Base-by-base conservation (phyloP, 2,888 invertebrate species). In the Automeris io region DNA sequence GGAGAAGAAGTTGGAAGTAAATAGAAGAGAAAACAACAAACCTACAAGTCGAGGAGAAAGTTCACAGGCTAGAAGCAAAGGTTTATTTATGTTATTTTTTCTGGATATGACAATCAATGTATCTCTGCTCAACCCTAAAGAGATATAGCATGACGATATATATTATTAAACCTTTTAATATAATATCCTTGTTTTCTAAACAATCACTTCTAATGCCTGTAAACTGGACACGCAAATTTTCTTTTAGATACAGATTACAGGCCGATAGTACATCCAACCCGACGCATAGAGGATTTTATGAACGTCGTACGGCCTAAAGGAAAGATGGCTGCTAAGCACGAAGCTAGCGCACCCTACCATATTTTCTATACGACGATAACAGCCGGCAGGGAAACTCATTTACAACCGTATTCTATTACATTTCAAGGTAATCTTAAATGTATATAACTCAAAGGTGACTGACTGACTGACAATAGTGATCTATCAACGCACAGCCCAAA, bases 311-410 rank as follows among this genome's bases (percentile, higher is more conserved):
- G 82, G 0, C 90, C 90, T 0, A 85, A 82, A 37, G 90, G 90
- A 21, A 77, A 88, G 33, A 92, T 93, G 89, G 88, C 89, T 0
- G 77, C 86, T 8, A 93, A 93, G 61, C 87, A 93, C 55, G 85
- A 89, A 12, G 83, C 88, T 0, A 89, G 91, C 6, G 90, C 90
- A 0, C 95, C 95, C 0, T 95, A 92, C 51, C 87, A 93, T 58
- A 77, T 93, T 48, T 95, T 95, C 69, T 91, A 93, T 16, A 92
- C 94, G 0, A 90, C 91, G 11, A 91, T 95, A 1, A 90, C 90
- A 0, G 89, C 90, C 44, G 88, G 90, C 0, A 87, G 70, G 26
- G 76, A 83, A 24, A 95, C 95, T 0, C 90, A 91, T 43, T 56
- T 61, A 1, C 92, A 94, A 46, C 80, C 89, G 0, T 85, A 91